phyloP scores from a whole-genome alignment of 2,113 vertebrate species.

The Epinephelus moara region DNA sequence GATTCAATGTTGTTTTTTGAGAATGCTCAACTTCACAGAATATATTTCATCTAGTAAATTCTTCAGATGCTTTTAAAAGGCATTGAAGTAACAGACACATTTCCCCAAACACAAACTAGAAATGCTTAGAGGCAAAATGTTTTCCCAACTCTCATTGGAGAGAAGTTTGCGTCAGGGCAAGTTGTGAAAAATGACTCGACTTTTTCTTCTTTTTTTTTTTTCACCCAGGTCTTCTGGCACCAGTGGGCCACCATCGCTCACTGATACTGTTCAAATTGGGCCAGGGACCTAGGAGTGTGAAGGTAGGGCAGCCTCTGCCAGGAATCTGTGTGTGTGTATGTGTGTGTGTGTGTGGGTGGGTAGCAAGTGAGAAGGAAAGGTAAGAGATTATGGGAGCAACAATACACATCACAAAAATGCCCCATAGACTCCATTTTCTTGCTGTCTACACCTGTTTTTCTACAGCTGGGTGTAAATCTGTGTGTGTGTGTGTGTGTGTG shows the following conservation, averaged over 20 bases:
- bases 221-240: slow-evolving; percentile 53
- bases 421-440: slow-evolving; percentile 41
- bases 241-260: slow-evolving; percentile 62
- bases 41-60: slow-evolving; percentile 7
- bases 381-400: slow-evolving; percentile 52
- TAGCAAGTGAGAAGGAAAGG: slow-evolving; percentile 33
- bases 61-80: slow-evolving; percentile 9
- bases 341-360: slow-evolving; percentile 14
- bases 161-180: slow-evolving; percentile 34
- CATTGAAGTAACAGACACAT: background rate
- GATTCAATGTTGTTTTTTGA: background rate
- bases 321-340: slow-evolving; percentile 8
- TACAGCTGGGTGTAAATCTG: slow-evolving; percentile 13
- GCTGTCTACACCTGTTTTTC: slow-evolving; percentile 37
- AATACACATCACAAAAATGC: slow-evolving; percentile 41
- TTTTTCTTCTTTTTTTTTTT: slow-evolving; percentile 20
- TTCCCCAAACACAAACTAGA: slow-evolving; percentile 38
- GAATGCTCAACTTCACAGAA: background rate
- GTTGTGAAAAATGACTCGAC: slow-evolving; percentile 52
- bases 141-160: slow-evolving; percentile 46
- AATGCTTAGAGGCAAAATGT: slow-evolving; percentile 37
- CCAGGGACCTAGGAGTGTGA: slow-evolving; percentile 48
- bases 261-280: slow-evolving; percentile 70
- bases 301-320: slow-evolving; percentile 54
- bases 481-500: background rate